Percentiles rank a stretch among this genome's conserved stretches.
Conservation (phyloP, 2,888 invertebrate genomes). For the Leucophora obtusa region DNA sequence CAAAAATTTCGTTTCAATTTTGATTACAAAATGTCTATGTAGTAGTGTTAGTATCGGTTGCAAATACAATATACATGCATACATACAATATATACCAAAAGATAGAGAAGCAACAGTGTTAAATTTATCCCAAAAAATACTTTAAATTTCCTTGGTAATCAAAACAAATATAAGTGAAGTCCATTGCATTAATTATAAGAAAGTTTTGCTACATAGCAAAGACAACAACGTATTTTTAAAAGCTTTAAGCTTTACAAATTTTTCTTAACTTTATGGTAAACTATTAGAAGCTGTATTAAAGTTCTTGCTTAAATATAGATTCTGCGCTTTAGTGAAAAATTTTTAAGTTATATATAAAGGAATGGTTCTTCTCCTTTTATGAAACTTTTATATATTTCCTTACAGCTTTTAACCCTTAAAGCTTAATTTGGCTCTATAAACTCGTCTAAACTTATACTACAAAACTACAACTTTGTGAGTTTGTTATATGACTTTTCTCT, state of each 20-base stretch:
- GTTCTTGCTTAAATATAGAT: background rate
- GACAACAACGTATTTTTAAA: background rate
- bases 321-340: conserved; percentile 13
- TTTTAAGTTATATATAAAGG: background rate
- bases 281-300: background rate
- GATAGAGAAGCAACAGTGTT: conserved; percentile 58
- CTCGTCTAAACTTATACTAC: conserved; percentile 20
- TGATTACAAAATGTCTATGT: conserved; percentile 49
- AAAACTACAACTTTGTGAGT: background rate
- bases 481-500: background rate
- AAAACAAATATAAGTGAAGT: background rate
- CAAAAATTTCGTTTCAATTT: conserved; percentile 60
- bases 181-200: background rate
- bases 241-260: background rate
- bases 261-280: background rate
- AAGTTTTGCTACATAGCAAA: conserved; percentile 13
- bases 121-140: conserved; percentile 38
- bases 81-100: conserved; percentile 15
- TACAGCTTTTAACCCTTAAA: background rate
- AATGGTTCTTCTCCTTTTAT: background rate
- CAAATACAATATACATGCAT: background rate
- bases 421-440: background rate
- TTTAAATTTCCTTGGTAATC: conserved; percentile 25
- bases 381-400: background rate
- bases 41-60: conserved; percentile 12